Evolutionary conservation across 1,140 invertebrate genomes (phyloP).

Genomic region (Lepidurus packardi): DNA sequence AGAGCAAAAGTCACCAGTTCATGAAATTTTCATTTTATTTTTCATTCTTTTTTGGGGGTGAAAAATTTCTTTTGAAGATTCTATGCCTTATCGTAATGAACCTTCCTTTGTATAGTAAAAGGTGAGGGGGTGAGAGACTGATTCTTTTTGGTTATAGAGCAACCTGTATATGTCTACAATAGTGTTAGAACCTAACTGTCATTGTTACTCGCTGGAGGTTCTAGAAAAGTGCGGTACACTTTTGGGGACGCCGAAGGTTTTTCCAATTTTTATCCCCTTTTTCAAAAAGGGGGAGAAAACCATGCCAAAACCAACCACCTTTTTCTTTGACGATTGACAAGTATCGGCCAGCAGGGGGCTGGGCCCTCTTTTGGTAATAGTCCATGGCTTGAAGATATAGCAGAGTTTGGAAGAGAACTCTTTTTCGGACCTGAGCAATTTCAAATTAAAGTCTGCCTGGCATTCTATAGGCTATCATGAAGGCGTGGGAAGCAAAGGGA

Average conservation of each 20-base stretch:
- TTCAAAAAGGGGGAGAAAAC: neutral
- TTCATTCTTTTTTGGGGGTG: neutral
- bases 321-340: neutral
- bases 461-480: slow-evolving; percentile 12
- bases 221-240: neutral
- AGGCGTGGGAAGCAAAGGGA: neutral
- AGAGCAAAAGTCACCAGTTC: too few species aligned
- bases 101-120: neutral
- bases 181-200: neutral
- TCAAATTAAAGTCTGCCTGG: neutral
- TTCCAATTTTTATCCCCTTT: neutral
- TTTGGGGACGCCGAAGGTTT: neutral
- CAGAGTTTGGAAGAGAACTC: neutral
- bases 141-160: neutral
- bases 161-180: neutral
- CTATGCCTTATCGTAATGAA: neutral
- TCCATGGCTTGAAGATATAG: neutral
- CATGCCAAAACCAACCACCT: slow-evolving; percentile 4
- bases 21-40: too few species aligned
- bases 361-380: neutral
- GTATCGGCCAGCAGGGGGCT: slow-evolving; percentile 17
- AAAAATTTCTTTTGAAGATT: neutral
- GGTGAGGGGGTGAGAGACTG: neutral
- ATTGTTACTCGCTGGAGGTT: neutral
- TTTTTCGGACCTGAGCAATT: slow-evolving; percentile 7